Evolutionary conservation across 2,888 invertebrate species (phyloP), one percentile per base, ranked within the genome.

Genomic region (Limnephilus auricula): DNA sequence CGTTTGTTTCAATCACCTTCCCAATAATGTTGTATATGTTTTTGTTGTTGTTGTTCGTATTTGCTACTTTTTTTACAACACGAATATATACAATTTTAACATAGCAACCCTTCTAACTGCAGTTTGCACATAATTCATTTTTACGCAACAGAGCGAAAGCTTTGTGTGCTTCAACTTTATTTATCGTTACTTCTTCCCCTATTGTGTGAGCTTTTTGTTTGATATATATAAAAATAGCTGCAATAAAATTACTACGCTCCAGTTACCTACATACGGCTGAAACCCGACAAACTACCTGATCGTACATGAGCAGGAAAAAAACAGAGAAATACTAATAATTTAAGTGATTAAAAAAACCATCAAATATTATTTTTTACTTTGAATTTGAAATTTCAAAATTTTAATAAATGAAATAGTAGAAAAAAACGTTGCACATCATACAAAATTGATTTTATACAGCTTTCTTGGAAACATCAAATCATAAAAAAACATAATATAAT

Each of bases 231-330:
- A 31, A 37, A 89, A 79, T 79, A 50, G 83, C 83, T 65, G 45
- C 80, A 89, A 89, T 89, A 89, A 89, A 89, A 89, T 89, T 82
- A 89, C 50, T 45, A 50, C 89, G 89, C 89, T 82, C 89, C 83
- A 89, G 50, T 82, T 82, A 89, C 65, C 89, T 65, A 15, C 89
- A 83, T 82, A 89, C 83, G 89, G 45, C 65, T n/a, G 25, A 65
- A 25, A 65, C 9, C 25, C n/a, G 34, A 34, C 82, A 82, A 82
- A 82, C n/a, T 32, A 82, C 34, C 34, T 10, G 2, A 65, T 25
- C 25, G 6, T 18, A 5, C 25, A 65, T n/a, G 25, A 65, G 0
- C n/a, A 25, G 2, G 5, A 18, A 65, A 65, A 25, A 25, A 25
- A 65, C 0, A 6, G 9, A 65, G 25, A 15, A 65, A 65, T 65